Percentiles rank a stretch among this genome's conserved stretches.
Conservation (phyloP, 2,113 vertebrate species). For the Australoheros scitulus region DNA sequence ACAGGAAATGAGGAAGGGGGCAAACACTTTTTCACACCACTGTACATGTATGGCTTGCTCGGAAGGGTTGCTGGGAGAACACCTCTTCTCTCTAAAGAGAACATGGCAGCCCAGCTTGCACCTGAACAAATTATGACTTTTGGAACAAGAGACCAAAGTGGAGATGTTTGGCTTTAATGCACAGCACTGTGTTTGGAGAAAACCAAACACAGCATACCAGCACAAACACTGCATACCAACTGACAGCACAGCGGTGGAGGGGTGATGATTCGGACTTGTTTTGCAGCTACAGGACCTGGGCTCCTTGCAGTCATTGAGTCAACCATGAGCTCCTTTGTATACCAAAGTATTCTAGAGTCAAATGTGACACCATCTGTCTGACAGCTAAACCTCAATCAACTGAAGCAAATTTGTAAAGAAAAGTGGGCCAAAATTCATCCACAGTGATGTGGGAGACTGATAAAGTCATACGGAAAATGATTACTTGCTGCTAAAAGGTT, state of each 20-base stretch:
- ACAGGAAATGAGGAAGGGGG: too few species aligned
- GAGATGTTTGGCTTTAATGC: neutral
- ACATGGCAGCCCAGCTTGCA: too few species aligned
- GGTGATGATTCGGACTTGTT: neutral
- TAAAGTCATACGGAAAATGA: neutral
- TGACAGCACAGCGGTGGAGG: neutral
- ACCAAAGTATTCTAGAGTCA: neutral
- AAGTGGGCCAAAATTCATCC: neutral
- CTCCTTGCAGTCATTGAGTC: neutral
- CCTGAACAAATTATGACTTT: neutral
- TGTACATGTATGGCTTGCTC: too few species aligned
- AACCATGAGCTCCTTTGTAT: neutral
- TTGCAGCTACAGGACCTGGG: neutral
- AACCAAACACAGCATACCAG: too few species aligned
- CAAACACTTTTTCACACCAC: too few species aligned
- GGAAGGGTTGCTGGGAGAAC: too few species aligned
- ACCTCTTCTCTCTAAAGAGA: too few species aligned
- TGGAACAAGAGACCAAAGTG: neutral
- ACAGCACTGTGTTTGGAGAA: neutral
- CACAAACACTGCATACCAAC: neutral
- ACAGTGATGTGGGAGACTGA: neutral
- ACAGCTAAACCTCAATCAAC: neutral
- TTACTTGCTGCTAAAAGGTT: neutral
- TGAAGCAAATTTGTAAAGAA: neutral
- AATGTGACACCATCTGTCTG: neutral